phyloP scores from a whole-genome alignment of 92 coral and sea anemone genomes.

The Actinostola sp. region DNA sequence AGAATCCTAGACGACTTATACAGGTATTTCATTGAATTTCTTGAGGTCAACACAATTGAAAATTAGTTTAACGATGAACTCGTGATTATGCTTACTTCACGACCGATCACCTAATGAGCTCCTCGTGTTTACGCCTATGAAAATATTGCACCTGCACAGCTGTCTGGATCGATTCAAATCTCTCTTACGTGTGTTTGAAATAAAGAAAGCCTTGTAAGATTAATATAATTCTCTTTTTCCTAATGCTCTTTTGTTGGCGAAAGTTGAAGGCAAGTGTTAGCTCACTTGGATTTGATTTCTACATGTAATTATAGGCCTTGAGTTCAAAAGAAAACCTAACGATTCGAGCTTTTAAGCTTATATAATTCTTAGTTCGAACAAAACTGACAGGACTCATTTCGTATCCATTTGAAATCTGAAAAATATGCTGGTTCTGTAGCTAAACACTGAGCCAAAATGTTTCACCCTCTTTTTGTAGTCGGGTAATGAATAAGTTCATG shows the following conservation, averaged over 20 bases:
- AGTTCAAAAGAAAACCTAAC: too few relatives aligned
- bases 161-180: neutral
- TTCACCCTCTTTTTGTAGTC: too few relatives aligned
- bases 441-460: too few relatives aligned
- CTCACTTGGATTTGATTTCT: neutral
- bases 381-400: too few relatives aligned
- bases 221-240: neutral
- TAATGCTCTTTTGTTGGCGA: slow-evolving; percentile 33
- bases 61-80: slow-evolving; percentile 3
- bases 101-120: slow-evolving; percentile 31
- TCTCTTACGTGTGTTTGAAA: slow-evolving; percentile 14
- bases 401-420: too few relatives aligned
- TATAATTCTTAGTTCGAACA: too few relatives aligned
- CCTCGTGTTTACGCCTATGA: slow-evolving; percentile 20
- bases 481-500: too few relatives aligned
- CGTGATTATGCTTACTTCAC: neutral
- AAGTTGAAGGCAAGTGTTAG: neutral
- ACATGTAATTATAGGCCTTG: too few relatives aligned
- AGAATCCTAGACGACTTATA: neutral
- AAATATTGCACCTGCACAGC: slow-evolving; percentile 31
- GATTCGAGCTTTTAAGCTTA: too few relatives aligned
- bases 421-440: too few relatives aligned
- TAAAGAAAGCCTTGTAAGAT: neutral
- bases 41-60: neutral
- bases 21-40: neutral